Evolutionary conservation across 2,888 invertebrate genomes (phyloP).

Genomic region (Sialis fuliginosa): DNA sequence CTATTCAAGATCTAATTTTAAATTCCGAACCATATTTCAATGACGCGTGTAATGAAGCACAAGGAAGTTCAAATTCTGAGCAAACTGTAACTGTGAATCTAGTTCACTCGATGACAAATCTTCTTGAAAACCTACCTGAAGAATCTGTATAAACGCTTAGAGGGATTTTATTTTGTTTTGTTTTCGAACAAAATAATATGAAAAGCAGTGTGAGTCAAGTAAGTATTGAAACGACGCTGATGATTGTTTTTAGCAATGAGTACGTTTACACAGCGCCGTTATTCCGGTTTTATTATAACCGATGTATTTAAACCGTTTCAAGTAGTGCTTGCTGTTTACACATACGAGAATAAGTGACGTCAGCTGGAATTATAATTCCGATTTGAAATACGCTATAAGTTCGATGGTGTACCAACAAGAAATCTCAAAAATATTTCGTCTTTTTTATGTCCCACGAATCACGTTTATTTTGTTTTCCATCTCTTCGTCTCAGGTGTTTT

Average conservation of each 20-base stretch:
- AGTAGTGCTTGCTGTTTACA: no score
- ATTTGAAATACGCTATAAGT: no score
- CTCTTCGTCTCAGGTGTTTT: no score
- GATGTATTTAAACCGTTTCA: no score
- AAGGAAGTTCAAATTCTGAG: slow-evolving; percentile 79
- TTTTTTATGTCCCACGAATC: no score
- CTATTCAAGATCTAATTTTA: slow-evolving; percentile 88
- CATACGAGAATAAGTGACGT: no score
- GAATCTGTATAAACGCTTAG: slow-evolving; percentile 47
- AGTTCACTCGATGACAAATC: slow-evolving; percentile 75
- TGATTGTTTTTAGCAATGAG: neutral
- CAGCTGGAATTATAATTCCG: no score
- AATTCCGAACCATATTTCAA: slow-evolving; percentile 94
- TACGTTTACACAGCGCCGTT: no score
- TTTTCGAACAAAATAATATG: slow-evolving; percentile 1
- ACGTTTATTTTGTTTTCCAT: no score
- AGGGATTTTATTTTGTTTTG: slow-evolving; percentile 33
- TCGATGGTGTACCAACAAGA: no score
- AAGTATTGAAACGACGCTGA: slow-evolving; percentile 2
- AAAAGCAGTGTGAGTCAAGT: slow-evolving; percentile 4
- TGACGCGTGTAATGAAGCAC: slow-evolving; percentile 92
- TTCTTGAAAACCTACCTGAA: slow-evolving; percentile 57
- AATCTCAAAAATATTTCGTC: no score
- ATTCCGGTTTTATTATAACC: no score
- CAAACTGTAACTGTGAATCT: slow-evolving; percentile 90